These are phyloP conservation scores for Drosophila pegasa DNA, from an alignment of 2,888 invertebrate genomes.

Conservation along the genomic window DNA sequence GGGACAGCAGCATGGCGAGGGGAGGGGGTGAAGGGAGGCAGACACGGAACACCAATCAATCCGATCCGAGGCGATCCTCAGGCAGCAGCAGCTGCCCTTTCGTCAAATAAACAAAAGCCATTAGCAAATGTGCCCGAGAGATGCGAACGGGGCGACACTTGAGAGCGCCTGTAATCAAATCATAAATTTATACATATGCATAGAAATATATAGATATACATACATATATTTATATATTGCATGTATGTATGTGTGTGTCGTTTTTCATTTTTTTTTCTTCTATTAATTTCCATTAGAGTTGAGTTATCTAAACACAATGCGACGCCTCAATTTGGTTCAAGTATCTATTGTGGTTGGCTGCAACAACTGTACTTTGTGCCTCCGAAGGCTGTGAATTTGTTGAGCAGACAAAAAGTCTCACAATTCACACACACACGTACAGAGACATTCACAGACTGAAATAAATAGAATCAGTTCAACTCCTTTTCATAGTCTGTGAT, in stretches of 20 bases:
- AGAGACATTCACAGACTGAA: conserved; percentile 28
- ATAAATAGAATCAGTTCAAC: conserved; percentile 68
- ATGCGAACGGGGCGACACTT: conserved; percentile 68
- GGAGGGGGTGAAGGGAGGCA: conserved; percentile 1
- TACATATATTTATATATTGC: too few relatives aligned
- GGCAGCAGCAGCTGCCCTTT: conserved; percentile 72
- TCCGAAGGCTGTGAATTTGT: conserved; percentile 44
- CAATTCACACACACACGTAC: conserved; percentile 24
- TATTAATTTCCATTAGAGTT: conserved; percentile 78
- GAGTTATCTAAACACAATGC: conserved; percentile 64
- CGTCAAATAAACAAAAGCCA: conserved; percentile 79
- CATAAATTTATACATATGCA: conserved; percentile 65
- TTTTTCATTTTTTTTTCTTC: conserved; percentile 52
- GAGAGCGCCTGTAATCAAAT: conserved; percentile 76
- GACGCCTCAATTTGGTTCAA: conserved; percentile 74
- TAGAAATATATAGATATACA: too few relatives aligned
- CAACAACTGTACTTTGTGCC: conserved; percentile 60
- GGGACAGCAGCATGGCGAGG: conserved; percentile 6
- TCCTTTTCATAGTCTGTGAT: conserved; percentile 75
- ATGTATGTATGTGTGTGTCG: conserved; percentile 1
- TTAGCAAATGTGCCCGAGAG: conserved; percentile 77
- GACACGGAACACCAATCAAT: conserved; percentile 61
- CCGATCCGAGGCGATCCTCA: conserved; percentile 36
- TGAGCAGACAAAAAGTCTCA: conserved; percentile 56
- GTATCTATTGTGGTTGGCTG: conserved; percentile 65